Base-by-base conservation (phyloP, 2,888 invertebrate genomes). In the Cryptocephalus moraei region DNA sequence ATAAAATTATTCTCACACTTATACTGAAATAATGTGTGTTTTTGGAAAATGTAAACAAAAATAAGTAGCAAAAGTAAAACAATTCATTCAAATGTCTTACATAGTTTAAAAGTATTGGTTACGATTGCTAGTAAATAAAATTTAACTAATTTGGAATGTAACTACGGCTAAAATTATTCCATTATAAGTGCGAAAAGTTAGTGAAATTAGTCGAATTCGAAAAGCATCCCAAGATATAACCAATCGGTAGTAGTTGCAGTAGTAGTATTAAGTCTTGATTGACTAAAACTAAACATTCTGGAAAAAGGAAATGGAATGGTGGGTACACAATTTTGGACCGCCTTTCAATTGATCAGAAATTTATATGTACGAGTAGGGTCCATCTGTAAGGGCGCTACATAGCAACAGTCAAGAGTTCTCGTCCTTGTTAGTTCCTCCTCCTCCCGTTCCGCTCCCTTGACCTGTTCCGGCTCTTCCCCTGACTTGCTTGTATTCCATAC, bases 301-400 rank as follows among this genome's bases (percentile, higher is more conserved):
- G 53, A 58, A 58, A 51, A 49, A 43, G 54, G 47, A 45, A 48
- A 51, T 64, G 64, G 65, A 65, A 66, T 65, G 65, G 61, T 65
- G 64, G 62, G 59, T 61, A 62, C 56, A 36, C 43, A 13, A 34
- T 22, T 49, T 32, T 42, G 46, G 43, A 39, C 46, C 12, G 38
- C 9, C 31, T 33, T 39, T 33, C 31, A 40, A 50, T 44, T 34
- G 42, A 48, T 41, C 1, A 13, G 13, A 22, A 12, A 13, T 53
- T 61, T 61, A 89, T 68, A 90, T 89, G 78, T 89, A 89, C 73
- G 89, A 88, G 81, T 93, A 93, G 77, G 92, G 92, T 78, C 93
- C 93, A 78, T 93, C 93, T 69, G 92, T 93, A 80, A 93, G 91
- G 85, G 92, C 92, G 89, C 93, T 93, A 91, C 93, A 93, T 81